phyloP scores from a whole-genome alignment of 2,113 vertebrate species.

The Leucopsar rothschildi region DNA sequence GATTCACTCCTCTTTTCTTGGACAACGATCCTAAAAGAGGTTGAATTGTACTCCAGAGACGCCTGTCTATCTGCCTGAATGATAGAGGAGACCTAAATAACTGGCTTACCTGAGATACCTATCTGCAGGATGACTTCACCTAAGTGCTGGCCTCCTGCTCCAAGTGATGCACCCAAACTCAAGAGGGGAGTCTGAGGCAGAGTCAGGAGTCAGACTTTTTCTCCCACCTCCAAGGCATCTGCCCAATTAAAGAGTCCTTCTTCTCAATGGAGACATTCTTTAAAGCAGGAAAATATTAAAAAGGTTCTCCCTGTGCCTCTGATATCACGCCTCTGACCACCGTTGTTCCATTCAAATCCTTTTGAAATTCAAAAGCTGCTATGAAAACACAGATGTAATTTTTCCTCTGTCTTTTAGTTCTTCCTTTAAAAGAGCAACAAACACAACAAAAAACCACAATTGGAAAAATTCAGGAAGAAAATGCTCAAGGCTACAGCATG shows the following conservation, averaged over 20 bases:
- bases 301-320: not conserved
- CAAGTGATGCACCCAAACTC: not conserved
- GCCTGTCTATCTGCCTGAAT: not conserved
- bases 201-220: not conserved
- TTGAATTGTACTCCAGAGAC: not conserved
- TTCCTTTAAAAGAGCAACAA: not conserved
- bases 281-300: not conserved
- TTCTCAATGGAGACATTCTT: not conserved
- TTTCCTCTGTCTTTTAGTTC: not conserved
- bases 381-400: not conserved
- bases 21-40: conserved; percentile 7
- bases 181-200: not conserved
- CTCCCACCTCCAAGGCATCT: not conserved
- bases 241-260: not conserved
- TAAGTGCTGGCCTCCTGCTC: not conserved
- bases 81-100: not conserved
- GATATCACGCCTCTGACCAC: not conserved
- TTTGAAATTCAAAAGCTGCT: not conserved
- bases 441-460: not conserved
- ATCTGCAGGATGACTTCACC: not conserved
- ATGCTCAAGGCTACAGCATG: not conserved
- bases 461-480: conserved; percentile 8
- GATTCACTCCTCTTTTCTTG: conserved; percentile 5
- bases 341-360: not conserved
- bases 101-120: not conserved